Percentiles rank a stretch among this genome's conserved stretches.
Conservation (phyloP, 2,797 vertebrate species). For the Labroides dimidiatus region DNA sequence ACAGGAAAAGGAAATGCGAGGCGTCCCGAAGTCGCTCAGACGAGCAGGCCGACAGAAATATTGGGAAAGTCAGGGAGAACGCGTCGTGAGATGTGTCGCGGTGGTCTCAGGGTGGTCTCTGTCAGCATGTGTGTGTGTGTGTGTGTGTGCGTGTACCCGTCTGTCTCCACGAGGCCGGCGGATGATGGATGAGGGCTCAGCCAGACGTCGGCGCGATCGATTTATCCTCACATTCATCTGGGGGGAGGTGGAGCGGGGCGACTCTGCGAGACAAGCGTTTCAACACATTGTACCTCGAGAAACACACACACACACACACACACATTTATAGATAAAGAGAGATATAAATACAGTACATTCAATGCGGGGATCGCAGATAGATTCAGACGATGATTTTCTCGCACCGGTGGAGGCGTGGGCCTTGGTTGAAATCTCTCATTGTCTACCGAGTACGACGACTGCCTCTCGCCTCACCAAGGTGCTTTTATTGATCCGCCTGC, state of each 20-base stretch:
- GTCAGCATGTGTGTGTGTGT: conserved; percentile 40
- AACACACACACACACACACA: conserved; percentile 8
- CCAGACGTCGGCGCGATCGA: conserved; percentile 71
- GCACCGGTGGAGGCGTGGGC: conserved; percentile 22
- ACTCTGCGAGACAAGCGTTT: conserved; percentile 38
- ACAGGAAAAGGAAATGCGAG: conserved; percentile 19
- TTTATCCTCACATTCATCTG: conserved; percentile 79
- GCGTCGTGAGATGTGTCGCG: conserved; percentile 47
- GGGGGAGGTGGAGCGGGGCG: conserved; percentile 35
- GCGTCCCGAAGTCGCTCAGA: conserved; percentile 5
- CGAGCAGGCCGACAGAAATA: conserved; percentile 43
- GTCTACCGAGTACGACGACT: conserved; percentile 60
- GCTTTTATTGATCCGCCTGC: conserved; percentile 69
- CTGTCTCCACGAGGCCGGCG: conserved; percentile 53
- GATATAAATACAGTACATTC: conserved; percentile 16
- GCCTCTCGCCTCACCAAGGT: conserved; percentile 47
- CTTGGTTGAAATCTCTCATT: conserved; percentile 47
- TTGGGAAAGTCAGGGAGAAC: conserved; percentile 18
- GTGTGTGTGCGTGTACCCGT: conserved; percentile 40
- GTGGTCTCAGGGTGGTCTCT: conserved; percentile 66
- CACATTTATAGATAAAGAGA: neutral
- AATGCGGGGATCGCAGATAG: conserved; percentile 50
- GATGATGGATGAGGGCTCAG: conserved; percentile 80
- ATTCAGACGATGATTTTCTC: conserved; percentile 39
- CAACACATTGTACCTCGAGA: conserved; percentile 42